Conservation (phyloP, 2,888 invertebrate genomes). For the Amorpha juglandis region DNA sequence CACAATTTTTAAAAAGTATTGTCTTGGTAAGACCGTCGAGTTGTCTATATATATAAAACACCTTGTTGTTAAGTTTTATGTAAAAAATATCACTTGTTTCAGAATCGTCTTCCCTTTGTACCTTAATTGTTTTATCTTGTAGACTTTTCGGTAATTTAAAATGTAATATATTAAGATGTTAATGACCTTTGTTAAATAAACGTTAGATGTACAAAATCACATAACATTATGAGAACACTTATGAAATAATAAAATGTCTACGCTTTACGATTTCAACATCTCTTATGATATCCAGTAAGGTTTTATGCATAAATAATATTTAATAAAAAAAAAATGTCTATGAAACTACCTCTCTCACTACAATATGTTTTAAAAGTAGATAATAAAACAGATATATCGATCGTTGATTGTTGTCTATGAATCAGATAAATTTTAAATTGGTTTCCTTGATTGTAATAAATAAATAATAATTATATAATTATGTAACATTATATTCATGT, state of each 20-base stretch:
- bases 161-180: not conserved
- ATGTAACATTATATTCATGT: conserved; percentile 13
- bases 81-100: conserved; percentile 23
- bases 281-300: conserved; percentile 73
- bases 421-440: conserved; percentile 31
- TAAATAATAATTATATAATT: not conserved
- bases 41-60: conserved; percentile 36
- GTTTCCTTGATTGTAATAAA: not conserved
- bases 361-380: conserved; percentile 50
- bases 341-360: conserved; percentile 66
- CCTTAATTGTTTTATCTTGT: conserved; percentile 14
- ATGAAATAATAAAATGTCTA: conserved; percentile 51
- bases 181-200: conserved; percentile 10
- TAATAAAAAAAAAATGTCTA: conserved; percentile 44
- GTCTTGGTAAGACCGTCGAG: conserved; percentile 61
- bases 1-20: conserved; percentile 63
- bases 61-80: conserved; percentile 20
- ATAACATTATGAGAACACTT: conserved; percentile 41
- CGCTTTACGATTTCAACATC: conserved; percentile 67
- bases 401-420: conserved; percentile 44
- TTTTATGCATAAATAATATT: conserved; percentile 54
- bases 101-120: conserved; percentile 34
- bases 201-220: conserved; percentile 4
- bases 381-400: conserved; percentile 39
- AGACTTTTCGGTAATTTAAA: not conserved